Percentiles rank a stretch among this genome's conserved stretches.
Conservation (phyloP, 92 coral and sea anemone species). For the Actinernus sp. region DNA sequence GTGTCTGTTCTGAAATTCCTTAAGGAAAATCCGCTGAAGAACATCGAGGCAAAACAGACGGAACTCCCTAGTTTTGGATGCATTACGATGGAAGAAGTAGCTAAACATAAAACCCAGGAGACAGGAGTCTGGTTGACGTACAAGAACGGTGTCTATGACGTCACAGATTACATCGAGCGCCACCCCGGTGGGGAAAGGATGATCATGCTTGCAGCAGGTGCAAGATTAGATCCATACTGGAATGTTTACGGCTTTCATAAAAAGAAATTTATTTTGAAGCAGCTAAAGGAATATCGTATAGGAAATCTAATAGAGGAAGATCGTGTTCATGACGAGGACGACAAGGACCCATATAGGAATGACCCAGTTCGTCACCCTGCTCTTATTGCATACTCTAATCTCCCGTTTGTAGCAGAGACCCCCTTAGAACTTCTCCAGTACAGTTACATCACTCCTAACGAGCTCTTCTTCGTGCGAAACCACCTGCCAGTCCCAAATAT, state of each 20-base stretch:
- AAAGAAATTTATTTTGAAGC: conserved; percentile 22
- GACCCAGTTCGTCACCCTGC: conserved; percentile 71
- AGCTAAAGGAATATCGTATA: conserved; percentile 60
- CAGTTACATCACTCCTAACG: conserved; percentile 50
- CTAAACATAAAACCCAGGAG: conserved; percentile 43
- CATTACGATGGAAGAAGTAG: conserved; percentile 41
- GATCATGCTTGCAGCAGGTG: conserved; percentile 76
- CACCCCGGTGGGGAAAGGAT: conserved; percentile 73
- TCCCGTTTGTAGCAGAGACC: conserved; percentile 67
- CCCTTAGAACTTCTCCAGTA: conserved; percentile 51
- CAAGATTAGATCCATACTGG: conserved; percentile 70
- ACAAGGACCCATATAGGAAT: conserved; percentile 52
- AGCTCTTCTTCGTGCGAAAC: conserved; percentile 54
- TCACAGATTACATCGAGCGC: conserved; percentile 59
- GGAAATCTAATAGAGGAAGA: conserved; percentile 57
- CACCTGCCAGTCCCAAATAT: conserved; percentile 64
- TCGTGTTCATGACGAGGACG: not conserved
- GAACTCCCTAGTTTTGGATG: not conserved
- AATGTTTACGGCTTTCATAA: conserved; percentile 63
- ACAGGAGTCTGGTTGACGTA: conserved; percentile 72
- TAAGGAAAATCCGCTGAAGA: too few relatives aligned
- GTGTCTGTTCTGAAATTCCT: too few relatives aligned
- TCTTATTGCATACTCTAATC: conserved; percentile 34
- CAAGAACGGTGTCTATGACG: conserved; percentile 65
- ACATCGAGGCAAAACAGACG: too few relatives aligned